Evolutionary conservation across 2,888 invertebrate species (phyloP), one percentile per base, ranked within the genome.

Genomic region (Gerris lacustris): DNA sequence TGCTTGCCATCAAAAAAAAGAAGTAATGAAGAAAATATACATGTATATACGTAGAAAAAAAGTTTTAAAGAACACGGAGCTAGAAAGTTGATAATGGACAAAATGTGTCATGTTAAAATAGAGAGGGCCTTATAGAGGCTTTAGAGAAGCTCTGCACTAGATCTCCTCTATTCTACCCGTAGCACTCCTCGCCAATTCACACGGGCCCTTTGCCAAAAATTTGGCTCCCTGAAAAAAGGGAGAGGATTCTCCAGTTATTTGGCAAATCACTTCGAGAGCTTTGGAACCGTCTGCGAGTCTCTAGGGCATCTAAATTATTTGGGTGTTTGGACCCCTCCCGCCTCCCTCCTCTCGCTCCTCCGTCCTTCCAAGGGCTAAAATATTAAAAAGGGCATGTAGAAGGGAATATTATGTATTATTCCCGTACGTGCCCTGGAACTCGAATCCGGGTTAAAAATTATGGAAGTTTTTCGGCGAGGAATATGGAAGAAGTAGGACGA

Each of bases 331-430:
- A 55, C 15, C 55, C 15, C 55, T 55, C 15, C 15, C 55, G 11
- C 11, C 9, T 11, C 55, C 55, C 55, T 55, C 9, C 31, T 31
- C 15, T 15, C 55, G 55, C 9, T 11, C 55, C 55, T 15, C 15
- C 9, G 11, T 55, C 15, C 55, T 55, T 55, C 15, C 9, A 55
- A 15, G 55, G 15, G 15, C 55, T 55, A 55, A 55, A 55, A 55
- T 55, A 55, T 55, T 55, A 55, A 55, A 55, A 55, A 55, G 55
- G 9, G 55, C 55, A 11, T 55, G 55, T 55, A 55, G 9, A 55
- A 11, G 55, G 15, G 55, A 55, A 55, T 55, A 55, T 55, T 55
- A 55, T 55, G 55, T 55, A 55, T 55, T 55, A 55, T 55, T 55
- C 55, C 15, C 9, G 55, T 55, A 55, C 55, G 55, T 55, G 55